These are phyloP conservation scores for Exephanes ischioxanthus DNA, from an alignment of 2,888 invertebrate genomes.

Conservation along the genomic window DNA sequence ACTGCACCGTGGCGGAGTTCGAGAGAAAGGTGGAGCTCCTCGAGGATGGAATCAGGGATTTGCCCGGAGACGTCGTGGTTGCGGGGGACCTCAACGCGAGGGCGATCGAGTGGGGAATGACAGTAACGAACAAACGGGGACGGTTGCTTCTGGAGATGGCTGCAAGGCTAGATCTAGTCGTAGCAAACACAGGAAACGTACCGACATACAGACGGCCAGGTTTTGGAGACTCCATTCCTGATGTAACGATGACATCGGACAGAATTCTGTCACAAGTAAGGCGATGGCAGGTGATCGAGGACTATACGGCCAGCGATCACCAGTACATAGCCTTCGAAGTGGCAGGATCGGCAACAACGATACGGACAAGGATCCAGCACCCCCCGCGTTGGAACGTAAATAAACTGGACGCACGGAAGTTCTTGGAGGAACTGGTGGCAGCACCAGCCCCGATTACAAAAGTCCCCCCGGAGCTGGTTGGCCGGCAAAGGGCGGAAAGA, in stretches of 20 bases:
- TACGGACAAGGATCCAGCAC: slow-evolving; percentile 22
- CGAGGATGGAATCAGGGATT: slow-evolving; percentile 60
- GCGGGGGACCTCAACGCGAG: slow-evolving; percentile 53
- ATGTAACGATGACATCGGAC: slow-evolving; percentile 58
- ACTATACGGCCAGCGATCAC: slow-evolving; percentile 69
- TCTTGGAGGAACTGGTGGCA: slow-evolving; percentile 53
- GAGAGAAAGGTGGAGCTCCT: slow-evolving; percentile 59
- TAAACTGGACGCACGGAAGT: slow-evolving; percentile 43
- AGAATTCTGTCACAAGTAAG: slow-evolving; percentile 4
- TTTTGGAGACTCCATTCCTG: slow-evolving; percentile 15
- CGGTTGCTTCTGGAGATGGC: no score
- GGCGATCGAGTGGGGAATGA: no score
- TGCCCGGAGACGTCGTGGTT: slow-evolving; percentile 59
- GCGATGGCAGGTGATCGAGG: slow-evolving; percentile 60
- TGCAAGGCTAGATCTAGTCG: no score
- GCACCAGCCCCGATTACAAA: slow-evolving; percentile 48
- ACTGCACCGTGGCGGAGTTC: slow-evolving; percentile 59
- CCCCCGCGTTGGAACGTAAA: slow-evolving; percentile 48
- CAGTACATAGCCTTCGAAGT: slow-evolving; percentile 60
- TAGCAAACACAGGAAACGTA: slow-evolving; percentile 46
- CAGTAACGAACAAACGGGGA: no score
- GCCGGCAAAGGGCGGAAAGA: slow-evolving; percentile 58
- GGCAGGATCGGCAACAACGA: slow-evolving; percentile 16
- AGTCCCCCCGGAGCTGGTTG: slow-evolving; percentile 52
- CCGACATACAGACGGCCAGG: slow-evolving; percentile 62